Evolutionary conservation across 2,113 vertebrate genomes (phyloP).

Genomic region (Tretioscincus oriximinensis): DNA sequence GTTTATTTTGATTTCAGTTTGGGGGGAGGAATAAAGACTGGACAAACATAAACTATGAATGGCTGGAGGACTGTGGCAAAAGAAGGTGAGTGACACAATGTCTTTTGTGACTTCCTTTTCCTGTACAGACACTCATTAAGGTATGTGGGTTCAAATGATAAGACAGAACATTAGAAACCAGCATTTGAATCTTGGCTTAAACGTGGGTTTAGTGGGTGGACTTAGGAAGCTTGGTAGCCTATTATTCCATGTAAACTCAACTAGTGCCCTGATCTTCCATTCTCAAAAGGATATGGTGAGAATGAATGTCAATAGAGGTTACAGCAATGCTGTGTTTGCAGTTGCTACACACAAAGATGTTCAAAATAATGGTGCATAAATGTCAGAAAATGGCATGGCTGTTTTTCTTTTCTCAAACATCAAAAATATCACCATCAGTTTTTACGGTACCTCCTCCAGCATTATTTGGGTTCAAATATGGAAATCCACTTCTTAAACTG

Average conservation of each 20-base stretch:
- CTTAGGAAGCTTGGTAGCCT: background rate
- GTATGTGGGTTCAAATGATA: background rate
- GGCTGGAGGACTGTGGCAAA: background rate
- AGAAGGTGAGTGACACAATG: constrained; percentile 13
- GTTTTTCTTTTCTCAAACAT: too few relatives aligned
- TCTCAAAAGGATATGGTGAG: background rate
- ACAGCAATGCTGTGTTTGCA: background rate
- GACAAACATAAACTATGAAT: constrained; percentile 12
- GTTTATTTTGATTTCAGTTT: constrained; percentile 8
- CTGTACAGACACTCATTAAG: constrained; percentile 1
- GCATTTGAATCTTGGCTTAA: background rate
- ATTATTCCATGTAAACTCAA: background rate
- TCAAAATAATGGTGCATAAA: background rate
- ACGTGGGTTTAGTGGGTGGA: background rate
- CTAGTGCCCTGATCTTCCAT: background rate
- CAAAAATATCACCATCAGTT: background rate
- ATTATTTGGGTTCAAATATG: background rate
- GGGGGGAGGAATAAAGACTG: background rate
- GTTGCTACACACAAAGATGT: background rate
- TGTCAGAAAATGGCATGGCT: background rate
- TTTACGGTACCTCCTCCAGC: background rate
- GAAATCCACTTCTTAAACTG: too few relatives aligned
- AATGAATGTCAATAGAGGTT: background rate
- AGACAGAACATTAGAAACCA: background rate
- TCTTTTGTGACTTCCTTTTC: constrained; percentile 18